These are phyloP conservation scores for Trachelus tabidus DNA, from an alignment of 2,888 invertebrate species.

Conservation along the genomic window DNA sequence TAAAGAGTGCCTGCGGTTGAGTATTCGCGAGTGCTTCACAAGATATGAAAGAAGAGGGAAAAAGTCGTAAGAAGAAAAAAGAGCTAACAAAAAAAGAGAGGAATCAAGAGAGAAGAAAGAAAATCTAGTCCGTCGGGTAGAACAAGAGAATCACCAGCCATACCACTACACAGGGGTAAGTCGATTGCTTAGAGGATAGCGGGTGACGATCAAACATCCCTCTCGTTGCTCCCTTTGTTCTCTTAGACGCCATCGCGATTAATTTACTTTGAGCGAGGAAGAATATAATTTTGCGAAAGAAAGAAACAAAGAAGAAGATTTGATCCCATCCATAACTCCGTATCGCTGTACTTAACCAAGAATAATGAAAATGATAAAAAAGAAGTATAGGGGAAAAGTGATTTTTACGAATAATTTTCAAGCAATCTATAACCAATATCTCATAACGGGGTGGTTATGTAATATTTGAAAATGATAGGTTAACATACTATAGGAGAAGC, in stretches of 20 bases:
- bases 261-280: not conserved
- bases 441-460: not conserved
- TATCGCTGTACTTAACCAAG: no score
- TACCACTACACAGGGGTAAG: not conserved
- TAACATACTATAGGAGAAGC: not conserved
- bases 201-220: constrained; percentile 40
- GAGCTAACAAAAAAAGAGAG: not conserved
- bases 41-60: not conserved
- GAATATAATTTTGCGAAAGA: no score
- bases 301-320: no score
- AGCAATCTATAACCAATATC: no score
- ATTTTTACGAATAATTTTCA: no score
- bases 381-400: no score
- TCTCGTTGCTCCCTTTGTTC: constrained; percentile 27
- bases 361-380: no score
- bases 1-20: not conserved
- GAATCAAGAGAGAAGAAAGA: not conserved
- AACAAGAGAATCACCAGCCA: not conserved
- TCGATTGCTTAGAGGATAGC: not conserved
- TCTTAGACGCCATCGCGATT: not conserved
- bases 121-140: not conserved
- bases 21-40: not conserved
- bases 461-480: not conserved
- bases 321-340: no score
- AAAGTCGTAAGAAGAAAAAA: not conserved